A percentile compares a stretch with the other conserved stretches of the same genome.
Conservation (phyloP, 2,113 vertebrate genomes). For the Ammodytes marinus region DNA sequence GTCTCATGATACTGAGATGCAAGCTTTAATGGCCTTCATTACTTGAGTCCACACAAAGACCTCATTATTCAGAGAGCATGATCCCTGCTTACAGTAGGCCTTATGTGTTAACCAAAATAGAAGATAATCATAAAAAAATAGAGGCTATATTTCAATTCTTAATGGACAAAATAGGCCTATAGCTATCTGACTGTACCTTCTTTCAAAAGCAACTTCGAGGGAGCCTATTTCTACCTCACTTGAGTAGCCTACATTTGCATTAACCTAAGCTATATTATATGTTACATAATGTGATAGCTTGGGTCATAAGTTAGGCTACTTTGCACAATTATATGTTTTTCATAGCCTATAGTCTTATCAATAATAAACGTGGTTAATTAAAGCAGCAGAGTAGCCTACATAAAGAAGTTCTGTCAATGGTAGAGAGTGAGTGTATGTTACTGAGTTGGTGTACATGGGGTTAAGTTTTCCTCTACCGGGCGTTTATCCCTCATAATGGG, state of each 20-base stretch:
- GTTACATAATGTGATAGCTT: too few relatives aligned
- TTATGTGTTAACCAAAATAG: background rate
- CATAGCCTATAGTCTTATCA: too few relatives aligned
- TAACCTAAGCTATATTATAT: too few relatives aligned
- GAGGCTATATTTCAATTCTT: background rate
- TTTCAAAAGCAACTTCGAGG: background rate
- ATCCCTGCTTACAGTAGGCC: background rate
- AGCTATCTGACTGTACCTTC: too few relatives aligned
- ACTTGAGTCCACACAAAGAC: slow-evolving; percentile 33
- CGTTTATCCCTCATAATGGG: slow-evolving; percentile 82
- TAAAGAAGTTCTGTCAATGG: background rate
- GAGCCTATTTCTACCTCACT: too few relatives aligned
- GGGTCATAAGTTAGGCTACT: too few relatives aligned
- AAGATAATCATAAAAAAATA: background rate
- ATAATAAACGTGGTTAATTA: too few relatives aligned
- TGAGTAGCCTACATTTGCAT: too few relatives aligned
- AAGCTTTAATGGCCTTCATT: slow-evolving; percentile 5
- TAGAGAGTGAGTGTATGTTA: background rate
- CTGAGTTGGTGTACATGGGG: slow-evolving; percentile 69
- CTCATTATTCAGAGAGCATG: slow-evolving; percentile 19
- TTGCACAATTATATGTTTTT: too few relatives aligned
- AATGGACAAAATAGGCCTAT: background rate
- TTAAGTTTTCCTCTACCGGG: slow-evolving; percentile 72
- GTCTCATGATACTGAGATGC: slow-evolving; percentile 38
- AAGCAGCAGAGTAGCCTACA: background rate